Base-by-base conservation (phyloP, 64 coral and sea anemone species). In the Stylophora pistillata region DNA sequence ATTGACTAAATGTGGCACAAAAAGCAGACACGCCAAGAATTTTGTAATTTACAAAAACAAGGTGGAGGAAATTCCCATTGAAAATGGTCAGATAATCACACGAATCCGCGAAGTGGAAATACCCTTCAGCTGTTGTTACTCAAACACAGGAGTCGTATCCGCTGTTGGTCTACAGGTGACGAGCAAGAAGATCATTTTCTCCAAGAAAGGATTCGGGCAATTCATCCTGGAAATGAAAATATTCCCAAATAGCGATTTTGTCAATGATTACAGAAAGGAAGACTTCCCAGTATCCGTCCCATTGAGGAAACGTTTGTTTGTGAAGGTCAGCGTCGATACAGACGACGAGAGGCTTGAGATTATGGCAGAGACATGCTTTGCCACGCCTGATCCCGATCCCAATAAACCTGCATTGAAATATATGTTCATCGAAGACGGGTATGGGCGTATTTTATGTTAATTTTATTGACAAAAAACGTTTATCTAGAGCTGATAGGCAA, bases 331-430 rank as follows among this genome's bases (percentile, higher is more conserved):
- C 18, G 76, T 94, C 21, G 82, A 86, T 30, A 89, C 89, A 30
- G 86, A 94, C 25, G 93, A 94, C 37, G 90, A 89, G 41, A 87
- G 86, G 30, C 56, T 94, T 16, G 88, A 89, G 25, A 90, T 94
- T 34, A 86, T 94, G 20, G 82, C 93, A 47, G 88, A 90, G 26
- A 89, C 90, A 25, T 94, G 93, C 53, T 90, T 88, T 76, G 85
- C 93, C 11, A 94, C 93, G 31, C 93, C 93, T 10, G 90, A 88
- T 28, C 80, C 79, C 58, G 93, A 94, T 30, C 93, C 90, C 58
- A 64, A 87, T 55, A 86, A 90, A 14, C 74, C 88, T 33, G 74
- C 71, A 77, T 70, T 84, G 21, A 84, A 27, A 84, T 84, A 84
- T 17, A 37, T 5, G 28, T 84, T 84, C 80, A 84, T 84, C 33